Evolutionary conservation across 2,888 invertebrate genomes (phyloP), one percentile per base, ranked within the genome.

Genomic region (Parnassius smintheus): DNA sequence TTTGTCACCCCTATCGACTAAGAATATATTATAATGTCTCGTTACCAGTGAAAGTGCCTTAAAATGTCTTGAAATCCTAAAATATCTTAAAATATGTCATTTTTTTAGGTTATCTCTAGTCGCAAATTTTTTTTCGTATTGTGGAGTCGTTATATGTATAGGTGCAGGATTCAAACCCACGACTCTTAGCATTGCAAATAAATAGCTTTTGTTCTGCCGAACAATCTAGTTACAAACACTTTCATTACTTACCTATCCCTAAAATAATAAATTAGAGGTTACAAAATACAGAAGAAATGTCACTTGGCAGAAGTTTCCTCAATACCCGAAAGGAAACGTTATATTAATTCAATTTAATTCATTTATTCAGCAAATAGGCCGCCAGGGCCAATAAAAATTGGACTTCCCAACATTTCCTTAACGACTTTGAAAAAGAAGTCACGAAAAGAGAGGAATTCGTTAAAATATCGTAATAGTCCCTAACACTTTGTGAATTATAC

Each of bases 321-420:
- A 54, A 62, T 61, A 52, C 58, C 51, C 18, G 49, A 56, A 56
- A 62, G 57, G 60, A 59, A 60, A 65, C 58, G 64, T 53, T 46
- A 25, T 59, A 66, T 66, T 66, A 64, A 66, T 66, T 64, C 66
- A 66, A 66, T 66, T 66, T 56, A 60, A 66, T 64, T 66, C 66
- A 66, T 66, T 64, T 66, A 64, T 64, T 66, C 64, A 60, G 56
- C 64, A 59, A 66, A 66, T 64, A 66, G 66, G 64, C 66, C 66
- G 64, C 66, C 54, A 53, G 64, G 57, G 64, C 66, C 58, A 66
- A 64, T 66, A 64, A 61, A 62, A 64, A 64, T 66, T 64, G 64
- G 66, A 64, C 56, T 61, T 59, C 50, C 59, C 64, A 61, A 59
- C 64, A 41, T 64, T 62, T 59, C 56, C 59, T 59, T 64, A 61